Base-by-base conservation (phyloP, 2,797 vertebrate species). In the Spatula clypeata region DNA sequence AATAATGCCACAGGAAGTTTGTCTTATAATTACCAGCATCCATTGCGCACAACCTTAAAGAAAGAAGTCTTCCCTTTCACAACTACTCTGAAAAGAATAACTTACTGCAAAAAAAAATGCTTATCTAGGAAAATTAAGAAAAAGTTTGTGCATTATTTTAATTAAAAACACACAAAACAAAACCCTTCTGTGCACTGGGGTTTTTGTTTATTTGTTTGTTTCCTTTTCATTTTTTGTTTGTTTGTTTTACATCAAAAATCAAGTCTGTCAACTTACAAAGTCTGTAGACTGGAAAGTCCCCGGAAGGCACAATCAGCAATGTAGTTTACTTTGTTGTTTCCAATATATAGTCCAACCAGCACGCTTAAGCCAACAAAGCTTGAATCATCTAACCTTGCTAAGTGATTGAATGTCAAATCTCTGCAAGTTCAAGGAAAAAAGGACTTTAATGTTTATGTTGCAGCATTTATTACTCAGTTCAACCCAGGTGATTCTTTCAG, bases 221-320 rank as follows among this genome's bases (percentile, higher is more conserved):
- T 49, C 47, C 12, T 49, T 49, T 49, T 49, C 47, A 24, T 49
- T 24, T 24, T 49, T 49, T 49, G 23, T 47, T 47, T 47, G 45
- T 47, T 47, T 49, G 47, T 49, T 49, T 23, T 13, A 93, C 29
- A 9, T 85, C 90, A 87, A 72, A 96, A 88, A 95, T 42, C 66
- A 72, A 86, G 89, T 90, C 69, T 88, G 70, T 84, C 44, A 91
- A 99, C 99, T 99, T 97, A 99, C 99, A 99, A 97, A 84, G 97
- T 99, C 97, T 99, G 98, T 76, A 99, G 98, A 98, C 97, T 98
- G 92, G 98, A 98, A 86, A 99, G 99, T 66, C 99, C 99, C 49
- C 98, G 98, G 95, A 99, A 99, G 81, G 99, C 99, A 90, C 99
- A 99, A 82, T 99, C 99, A 3, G 99, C 99, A 49, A 99, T 99